Percentiles rank a stretch among this genome's conserved stretches.
Conservation (phyloP, 1,140 invertebrate species). For the Cecropterus lyciades region DNA sequence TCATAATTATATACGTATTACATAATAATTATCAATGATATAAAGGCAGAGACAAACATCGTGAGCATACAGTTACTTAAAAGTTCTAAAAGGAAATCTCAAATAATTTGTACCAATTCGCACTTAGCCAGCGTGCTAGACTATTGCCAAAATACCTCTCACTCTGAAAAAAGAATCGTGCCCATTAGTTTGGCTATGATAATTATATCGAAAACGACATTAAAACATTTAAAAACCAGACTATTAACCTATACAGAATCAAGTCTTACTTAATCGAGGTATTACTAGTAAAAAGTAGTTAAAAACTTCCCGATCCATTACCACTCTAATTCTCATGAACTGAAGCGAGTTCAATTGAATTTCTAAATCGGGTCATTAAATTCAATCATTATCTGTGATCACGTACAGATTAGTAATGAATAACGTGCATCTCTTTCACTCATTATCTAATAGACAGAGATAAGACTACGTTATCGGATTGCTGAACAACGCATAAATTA, state of each 20-base stretch:
- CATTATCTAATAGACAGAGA: slow-evolving; percentile 13
- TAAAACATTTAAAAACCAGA: not conserved
- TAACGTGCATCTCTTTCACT: slow-evolving; percentile 9
- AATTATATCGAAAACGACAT: too few relatives aligned
- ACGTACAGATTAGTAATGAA: slow-evolving; percentile 29
- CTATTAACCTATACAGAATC: not conserved
- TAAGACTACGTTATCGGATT: slow-evolving; percentile 13
- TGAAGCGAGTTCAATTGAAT: slow-evolving; percentile 9
- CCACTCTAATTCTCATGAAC: slow-evolving; percentile 7
- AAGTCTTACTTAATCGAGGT: not conserved
- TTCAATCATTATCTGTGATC: slow-evolving; percentile 27
- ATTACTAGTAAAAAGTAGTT: not conserved
- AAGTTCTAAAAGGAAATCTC: too few relatives aligned
- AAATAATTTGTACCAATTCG: too few relatives aligned
- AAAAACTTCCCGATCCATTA: slow-evolving; percentile 7
- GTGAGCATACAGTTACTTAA: too few relatives aligned
- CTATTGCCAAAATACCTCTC: too few relatives aligned
- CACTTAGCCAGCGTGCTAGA: too few relatives aligned
- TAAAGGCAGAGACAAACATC: too few relatives aligned
- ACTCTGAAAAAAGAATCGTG: too few relatives aligned
- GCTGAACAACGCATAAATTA: slow-evolving; percentile 23
- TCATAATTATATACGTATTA: too few relatives aligned
- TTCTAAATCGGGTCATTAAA: slow-evolving; percentile 15
- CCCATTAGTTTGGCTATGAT: too few relatives aligned
- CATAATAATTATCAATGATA: too few relatives aligned